Conservation (phyloP, 2,888 invertebrate genomes). For the Mimachlamys varia region DNA sequence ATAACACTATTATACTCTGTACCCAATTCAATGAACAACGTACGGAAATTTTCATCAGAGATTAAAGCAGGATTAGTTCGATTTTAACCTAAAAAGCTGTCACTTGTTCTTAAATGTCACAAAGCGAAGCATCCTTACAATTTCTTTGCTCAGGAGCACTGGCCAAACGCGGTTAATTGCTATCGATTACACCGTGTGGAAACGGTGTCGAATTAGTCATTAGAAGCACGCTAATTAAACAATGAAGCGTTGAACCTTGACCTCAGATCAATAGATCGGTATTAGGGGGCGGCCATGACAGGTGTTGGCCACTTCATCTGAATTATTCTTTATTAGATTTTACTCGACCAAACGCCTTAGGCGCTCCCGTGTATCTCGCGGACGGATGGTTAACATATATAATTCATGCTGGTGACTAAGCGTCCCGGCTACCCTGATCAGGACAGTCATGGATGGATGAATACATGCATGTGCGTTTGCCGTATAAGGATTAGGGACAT, state of each 20-base stretch:
- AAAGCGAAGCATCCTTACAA: background rate
- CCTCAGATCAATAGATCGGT: background rate
- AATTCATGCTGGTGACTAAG: constrained; percentile 27
- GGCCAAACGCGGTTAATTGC: background rate
- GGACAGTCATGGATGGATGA: constrained; percentile 2
- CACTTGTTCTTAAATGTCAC: too few species aligned
- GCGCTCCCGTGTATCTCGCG: background rate
- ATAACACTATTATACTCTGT: too few species aligned
- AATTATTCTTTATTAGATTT: background rate
- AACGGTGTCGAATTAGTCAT: constrained; percentile 10
- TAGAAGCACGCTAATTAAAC: background rate
- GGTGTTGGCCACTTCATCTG: constrained; percentile 31
- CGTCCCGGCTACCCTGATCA: background rate
- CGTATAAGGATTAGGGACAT: background rate
- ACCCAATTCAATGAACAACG: too few species aligned
- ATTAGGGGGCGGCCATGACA: background rate
- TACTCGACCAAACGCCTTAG: background rate
- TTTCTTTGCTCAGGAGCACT: background rate
- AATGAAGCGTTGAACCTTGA: background rate
- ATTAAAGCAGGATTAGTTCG: too few species aligned
- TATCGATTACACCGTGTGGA: background rate
- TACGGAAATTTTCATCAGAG: too few species aligned
- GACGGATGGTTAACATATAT: constrained; percentile 9
- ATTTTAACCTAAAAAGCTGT: too few species aligned
- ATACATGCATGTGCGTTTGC: background rate